phyloP scores from a whole-genome alignment of 2,113 vertebrate species.

The Thymallus thymallus region DNA sequence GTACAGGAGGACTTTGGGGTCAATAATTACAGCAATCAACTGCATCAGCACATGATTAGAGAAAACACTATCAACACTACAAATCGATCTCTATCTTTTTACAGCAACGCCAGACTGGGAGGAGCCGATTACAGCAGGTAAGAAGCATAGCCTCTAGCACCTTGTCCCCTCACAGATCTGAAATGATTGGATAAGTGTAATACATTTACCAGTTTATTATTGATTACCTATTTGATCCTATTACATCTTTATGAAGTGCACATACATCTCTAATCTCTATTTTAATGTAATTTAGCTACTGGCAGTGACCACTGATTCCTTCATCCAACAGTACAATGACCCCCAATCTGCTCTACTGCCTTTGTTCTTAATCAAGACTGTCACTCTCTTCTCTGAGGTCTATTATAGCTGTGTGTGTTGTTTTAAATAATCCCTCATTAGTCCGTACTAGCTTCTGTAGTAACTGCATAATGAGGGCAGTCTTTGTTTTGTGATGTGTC shows the following conservation, averaged over 20 bases:
- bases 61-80: not conserved
- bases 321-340: too few species aligned
- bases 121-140: not conserved
- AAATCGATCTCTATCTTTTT: not conserved
- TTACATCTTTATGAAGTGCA: too few species aligned
- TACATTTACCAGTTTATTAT: too few species aligned
- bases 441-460: not conserved
- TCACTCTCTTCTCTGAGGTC: too few species aligned
- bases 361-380: too few species aligned
- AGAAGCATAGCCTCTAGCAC: not conserved
- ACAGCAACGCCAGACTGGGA: not conserved
- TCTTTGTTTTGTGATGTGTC: constrained; percentile 4
- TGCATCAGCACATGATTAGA: not conserved
- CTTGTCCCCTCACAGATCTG: too few species aligned
- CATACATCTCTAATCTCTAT: too few species aligned
- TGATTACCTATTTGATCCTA: too few species aligned
- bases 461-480: not conserved
- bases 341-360: too few species aligned
- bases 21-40: not conserved
- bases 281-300: too few species aligned
- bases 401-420: not conserved
- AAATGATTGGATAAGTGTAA: too few species aligned
- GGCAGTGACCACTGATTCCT: too few species aligned
- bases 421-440: constrained; percentile 3
- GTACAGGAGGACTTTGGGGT: not conserved